Conservation (phyloP, 1,140 invertebrate species). For the Drosophila mojavensis region DNA sequence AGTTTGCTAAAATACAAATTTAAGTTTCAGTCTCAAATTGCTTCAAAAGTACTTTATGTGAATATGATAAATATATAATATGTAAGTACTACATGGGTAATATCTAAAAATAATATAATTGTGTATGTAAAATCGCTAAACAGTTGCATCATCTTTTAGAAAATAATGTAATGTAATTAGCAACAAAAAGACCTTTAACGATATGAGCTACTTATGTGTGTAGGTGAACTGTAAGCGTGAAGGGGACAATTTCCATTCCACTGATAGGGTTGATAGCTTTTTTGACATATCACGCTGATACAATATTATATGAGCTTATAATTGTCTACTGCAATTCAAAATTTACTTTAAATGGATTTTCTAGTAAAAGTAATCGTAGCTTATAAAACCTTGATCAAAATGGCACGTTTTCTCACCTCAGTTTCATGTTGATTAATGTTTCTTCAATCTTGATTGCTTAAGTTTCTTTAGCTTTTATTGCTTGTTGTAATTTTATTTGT, state of each 20-base stretch:
- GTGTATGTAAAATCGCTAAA: not conserved
- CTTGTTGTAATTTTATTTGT: slow-evolving; percentile 4
- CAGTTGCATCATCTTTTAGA: not conserved
- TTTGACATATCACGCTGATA: slow-evolving; percentile 58
- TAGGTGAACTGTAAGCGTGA: not conserved
- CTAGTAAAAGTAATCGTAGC: not conserved
- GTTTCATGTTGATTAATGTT: slow-evolving; percentile 67
- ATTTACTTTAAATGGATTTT: not conserved
- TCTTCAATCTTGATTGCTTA: slow-evolving; percentile 60
- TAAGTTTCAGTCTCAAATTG: no score
- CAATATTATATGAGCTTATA: not conserved
- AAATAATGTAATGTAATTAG: not conserved
- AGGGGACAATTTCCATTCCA: slow-evolving; percentile 1
- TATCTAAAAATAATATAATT: no score
- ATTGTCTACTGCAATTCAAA: slow-evolving; percentile 2
- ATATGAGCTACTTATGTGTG: slow-evolving; percentile 12
- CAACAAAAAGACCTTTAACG: slow-evolving; percentile 1
- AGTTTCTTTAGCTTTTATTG: slow-evolving; percentile 14
- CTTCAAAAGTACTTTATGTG: no score
- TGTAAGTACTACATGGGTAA: no score
- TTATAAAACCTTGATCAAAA: slow-evolving; percentile 6
- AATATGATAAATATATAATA: no score
- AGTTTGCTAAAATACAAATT: no score
- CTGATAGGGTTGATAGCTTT: slow-evolving; percentile 18
- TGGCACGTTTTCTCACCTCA: slow-evolving; percentile 50